A percentile compares a stretch with the other conserved stretches of the same genome.
phyloP scores from a whole-genome alignment of 2,113 vertebrate species.

The Hemicordylus capensis region DNA sequence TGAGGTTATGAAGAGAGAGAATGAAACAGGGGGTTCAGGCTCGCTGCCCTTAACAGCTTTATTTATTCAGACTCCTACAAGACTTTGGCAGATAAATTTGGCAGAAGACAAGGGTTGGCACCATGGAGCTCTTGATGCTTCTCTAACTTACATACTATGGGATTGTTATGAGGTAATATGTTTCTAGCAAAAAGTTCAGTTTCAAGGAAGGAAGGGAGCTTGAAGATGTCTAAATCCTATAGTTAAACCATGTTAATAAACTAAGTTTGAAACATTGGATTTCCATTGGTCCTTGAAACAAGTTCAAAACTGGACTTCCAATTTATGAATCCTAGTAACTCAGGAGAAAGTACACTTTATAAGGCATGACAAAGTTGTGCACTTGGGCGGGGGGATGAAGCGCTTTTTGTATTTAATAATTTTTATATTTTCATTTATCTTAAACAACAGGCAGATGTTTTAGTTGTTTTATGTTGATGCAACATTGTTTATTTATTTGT shows the following conservation, averaged over 20 bases:
- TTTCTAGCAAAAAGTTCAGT: not conserved
- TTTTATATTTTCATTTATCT: too few relatives aligned
- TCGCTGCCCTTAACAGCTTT: too few relatives aligned
- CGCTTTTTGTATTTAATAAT: not conserved
- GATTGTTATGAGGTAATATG: not conserved
- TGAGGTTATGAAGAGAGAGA: too few relatives aligned
- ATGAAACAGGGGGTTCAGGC: too few relatives aligned
- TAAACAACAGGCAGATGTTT: not conserved
- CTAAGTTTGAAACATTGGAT: not conserved
- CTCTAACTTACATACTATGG: not conserved
- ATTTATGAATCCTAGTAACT: not conserved
- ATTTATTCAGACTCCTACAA: too few relatives aligned
- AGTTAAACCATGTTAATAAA: not conserved
- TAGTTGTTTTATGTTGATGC: not conserved
- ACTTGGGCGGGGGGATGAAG: not conserved
- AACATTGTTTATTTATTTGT: not conserved
- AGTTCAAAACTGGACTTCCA: not conserved
- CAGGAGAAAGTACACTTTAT: not conserved
- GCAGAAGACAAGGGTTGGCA: too few relatives aligned
- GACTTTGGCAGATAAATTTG: not conserved
- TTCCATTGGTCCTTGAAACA: not conserved
- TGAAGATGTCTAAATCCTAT: too few relatives aligned
- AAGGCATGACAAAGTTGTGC: not conserved
- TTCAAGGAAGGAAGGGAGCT: not conserved
- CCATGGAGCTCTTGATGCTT: not conserved